phyloP scores from a whole-genome alignment of 2,113 vertebrate species.

The Pimephales promelas region DNA sequence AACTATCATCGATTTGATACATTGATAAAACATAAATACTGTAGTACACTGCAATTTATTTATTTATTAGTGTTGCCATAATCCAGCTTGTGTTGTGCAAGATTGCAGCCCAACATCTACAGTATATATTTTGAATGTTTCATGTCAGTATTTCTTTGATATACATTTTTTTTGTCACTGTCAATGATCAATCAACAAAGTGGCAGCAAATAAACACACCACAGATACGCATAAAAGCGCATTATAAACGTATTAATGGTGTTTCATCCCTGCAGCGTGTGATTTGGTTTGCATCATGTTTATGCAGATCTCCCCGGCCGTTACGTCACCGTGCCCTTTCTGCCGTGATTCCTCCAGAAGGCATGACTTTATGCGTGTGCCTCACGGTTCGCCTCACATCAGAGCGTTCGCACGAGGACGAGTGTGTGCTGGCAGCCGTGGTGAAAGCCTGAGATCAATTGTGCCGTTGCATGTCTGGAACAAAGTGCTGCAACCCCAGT shows the following conservation, averaged over 20 bases:
- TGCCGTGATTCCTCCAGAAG: neutral
- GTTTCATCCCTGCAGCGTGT: neutral
- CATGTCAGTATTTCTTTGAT: neutral
- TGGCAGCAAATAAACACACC: neutral
- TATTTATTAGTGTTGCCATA: too few relatives aligned
- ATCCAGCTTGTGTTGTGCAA: too few relatives aligned
- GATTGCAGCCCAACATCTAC: too few relatives aligned
- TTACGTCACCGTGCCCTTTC: neutral
- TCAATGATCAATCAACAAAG: neutral
- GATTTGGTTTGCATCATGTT: neutral
- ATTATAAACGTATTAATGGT: neutral
- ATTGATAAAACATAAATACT: neutral
- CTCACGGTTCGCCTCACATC: conserved; percentile 2
- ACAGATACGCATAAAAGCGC: neutral
- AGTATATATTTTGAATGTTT: neutral
- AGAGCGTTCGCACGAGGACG: neutral
- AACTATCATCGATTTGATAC: too few relatives aligned
- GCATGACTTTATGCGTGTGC: conserved; percentile 44
- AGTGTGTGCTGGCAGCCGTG: conserved; percentile 46
- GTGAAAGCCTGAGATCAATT: conserved; percentile 69
- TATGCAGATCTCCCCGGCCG: neutral
- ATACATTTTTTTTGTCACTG: neutral
- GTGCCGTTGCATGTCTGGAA: conserved; percentile 61
- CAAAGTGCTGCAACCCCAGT: conserved; percentile 67
- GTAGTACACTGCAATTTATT: neutral